Conservation (phyloP, 2,888 invertebrate genomes). For the Lasiommata megera region DNA sequence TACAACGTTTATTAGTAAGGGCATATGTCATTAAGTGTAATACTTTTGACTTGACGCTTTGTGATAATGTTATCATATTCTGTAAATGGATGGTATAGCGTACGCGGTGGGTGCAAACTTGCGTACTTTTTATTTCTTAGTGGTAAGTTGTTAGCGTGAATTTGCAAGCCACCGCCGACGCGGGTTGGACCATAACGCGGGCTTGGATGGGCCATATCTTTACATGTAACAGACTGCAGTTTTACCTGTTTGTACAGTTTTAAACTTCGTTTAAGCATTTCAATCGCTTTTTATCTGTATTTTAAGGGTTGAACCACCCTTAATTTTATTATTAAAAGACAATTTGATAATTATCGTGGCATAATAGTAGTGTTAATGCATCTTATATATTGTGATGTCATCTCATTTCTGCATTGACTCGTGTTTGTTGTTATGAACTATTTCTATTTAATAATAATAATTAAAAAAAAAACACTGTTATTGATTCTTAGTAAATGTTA, state of each 20-base stretch:
- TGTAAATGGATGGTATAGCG: too few relatives aligned
- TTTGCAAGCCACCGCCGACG: too few relatives aligned
- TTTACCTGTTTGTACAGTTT: constrained; percentile 37
- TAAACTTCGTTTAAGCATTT: constrained; percentile 40
- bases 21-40: neutral
- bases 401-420: constrained; percentile 39
- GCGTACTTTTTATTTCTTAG: too few relatives aligned
- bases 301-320: constrained; percentile 44
- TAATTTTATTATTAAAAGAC: constrained; percentile 51
- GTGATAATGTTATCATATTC: constrained; percentile 1
- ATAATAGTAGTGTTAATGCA: constrained; percentile 42
- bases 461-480: constrained; percentile 11
- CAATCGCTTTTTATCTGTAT: constrained; percentile 40
- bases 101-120: too few relatives aligned
- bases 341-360: constrained; percentile 53
- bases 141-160: too few relatives aligned
- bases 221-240: constrained; percentile 33
- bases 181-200: too few relatives aligned
- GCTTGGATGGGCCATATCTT: too few relatives aligned
- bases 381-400: constrained; percentile 35
- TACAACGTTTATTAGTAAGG: too few relatives aligned
- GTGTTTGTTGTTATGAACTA: constrained; percentile 39
- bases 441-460: constrained; percentile 33
- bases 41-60: constrained; percentile 10
- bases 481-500: constrained; percentile 13